Percentiles rank a stretch among this genome's conserved stretches.
phyloP scores from a whole-genome alignment of 92 coral and sea anemone genomes.

The Umimayanthus chanpuru region DNA sequence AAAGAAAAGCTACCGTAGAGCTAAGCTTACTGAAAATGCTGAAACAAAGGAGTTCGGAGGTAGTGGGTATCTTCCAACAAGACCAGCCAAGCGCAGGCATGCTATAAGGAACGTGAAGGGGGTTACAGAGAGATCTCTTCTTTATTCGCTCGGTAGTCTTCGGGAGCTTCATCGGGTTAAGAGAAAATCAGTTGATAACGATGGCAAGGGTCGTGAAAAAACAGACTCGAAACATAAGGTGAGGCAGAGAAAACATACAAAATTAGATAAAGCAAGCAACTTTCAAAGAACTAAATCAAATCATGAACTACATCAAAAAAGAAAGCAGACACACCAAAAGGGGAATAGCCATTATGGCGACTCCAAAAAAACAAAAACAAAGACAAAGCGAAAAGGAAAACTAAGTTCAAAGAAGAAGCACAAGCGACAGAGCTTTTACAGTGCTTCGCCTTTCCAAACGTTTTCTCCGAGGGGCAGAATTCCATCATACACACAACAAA shows the following conservation, averaged over 20 bases:
- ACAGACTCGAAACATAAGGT: not conserved
- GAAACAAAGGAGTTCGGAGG: not conserved
- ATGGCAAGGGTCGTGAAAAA: not conserved
- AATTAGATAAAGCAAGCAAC: not conserved
- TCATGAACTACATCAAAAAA: not conserved
- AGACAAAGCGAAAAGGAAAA: not conserved
- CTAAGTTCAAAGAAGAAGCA: slow-evolving; percentile 7
- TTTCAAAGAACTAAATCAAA: not conserved
- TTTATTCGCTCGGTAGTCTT: slow-evolving; percentile 9
- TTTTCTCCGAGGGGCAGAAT: slow-evolving; percentile 2
- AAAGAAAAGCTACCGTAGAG: not conserved
- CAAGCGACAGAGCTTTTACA: slow-evolving; percentile 27
- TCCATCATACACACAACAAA: not conserved
- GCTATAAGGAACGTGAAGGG: not conserved
- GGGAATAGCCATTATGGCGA: not conserved
- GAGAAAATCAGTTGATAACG: slow-evolving; percentile 13
- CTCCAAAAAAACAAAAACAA: not conserved
- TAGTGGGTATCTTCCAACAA: not conserved
- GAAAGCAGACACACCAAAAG: not conserved
- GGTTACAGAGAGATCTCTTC: slow-evolving; percentile 8
- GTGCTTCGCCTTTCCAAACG: not conserved
- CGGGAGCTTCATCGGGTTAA: slow-evolving; percentile 41
- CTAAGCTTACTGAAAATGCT: not conserved
- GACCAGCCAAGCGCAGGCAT: not conserved
- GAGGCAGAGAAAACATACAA: not conserved